phyloP scores from a whole-genome alignment of 64 coral and sea anemone species.

The Montipora cactus region DNA sequence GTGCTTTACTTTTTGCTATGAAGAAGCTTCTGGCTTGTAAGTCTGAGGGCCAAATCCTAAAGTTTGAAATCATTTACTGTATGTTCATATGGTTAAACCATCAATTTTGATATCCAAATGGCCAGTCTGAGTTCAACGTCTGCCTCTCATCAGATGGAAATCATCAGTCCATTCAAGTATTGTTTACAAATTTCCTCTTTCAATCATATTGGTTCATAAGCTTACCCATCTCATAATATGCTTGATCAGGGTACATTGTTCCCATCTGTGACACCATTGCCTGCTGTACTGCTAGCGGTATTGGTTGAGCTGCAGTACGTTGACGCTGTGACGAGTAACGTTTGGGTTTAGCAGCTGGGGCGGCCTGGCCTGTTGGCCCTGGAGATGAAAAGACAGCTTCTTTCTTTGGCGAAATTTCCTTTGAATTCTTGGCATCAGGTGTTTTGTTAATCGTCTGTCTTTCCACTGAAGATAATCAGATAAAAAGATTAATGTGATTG shows the following conservation, averaged over 20 bases:
- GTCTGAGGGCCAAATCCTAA: too few species aligned
- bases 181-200: neutral
- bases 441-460: slow-evolving; percentile 5
- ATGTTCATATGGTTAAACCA: too few species aligned
- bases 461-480: neutral
- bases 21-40: too few species aligned
- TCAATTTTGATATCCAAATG: too few species aligned
- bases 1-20: too few species aligned
- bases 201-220: neutral
- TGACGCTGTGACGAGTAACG: slow-evolving; percentile 76
- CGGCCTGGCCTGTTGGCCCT: neutral
- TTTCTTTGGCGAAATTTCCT: slow-evolving; percentile 24
- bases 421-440: slow-evolving; percentile 11
- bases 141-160: too few species aligned
- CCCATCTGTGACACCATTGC: slow-evolving; percentile 50
- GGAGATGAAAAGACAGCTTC: neutral
- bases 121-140: too few species aligned
- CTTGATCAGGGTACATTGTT: slow-evolving; percentile 30
- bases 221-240: slow-evolving; percentile 73
- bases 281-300: slow-evolving; percentile 23
- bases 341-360: slow-evolving; percentile 55
- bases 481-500: neutral
- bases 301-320: slow-evolving; percentile 36
- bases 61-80: too few species aligned
- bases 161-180: too few species aligned